Evolutionary conservation across 37 sponge, comb jelly and placozoan genomes (phyloP).

Genomic region (Bolinopsis microptera): DNA sequence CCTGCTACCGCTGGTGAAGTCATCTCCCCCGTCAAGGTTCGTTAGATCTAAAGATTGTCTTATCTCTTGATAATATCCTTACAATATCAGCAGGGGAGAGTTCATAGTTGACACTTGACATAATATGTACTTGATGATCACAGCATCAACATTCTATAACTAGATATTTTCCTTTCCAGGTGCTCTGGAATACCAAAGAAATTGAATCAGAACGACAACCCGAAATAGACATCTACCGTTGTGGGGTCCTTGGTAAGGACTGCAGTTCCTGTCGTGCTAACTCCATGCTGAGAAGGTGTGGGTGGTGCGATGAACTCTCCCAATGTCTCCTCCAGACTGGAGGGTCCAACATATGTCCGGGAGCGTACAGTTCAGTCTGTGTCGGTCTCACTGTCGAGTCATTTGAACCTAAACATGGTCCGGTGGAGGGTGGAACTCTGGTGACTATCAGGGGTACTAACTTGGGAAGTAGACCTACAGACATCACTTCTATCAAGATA

Average conservation of each 20-base stretch:
- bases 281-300: not conserved
- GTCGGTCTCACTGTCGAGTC: constrained; percentile 5
- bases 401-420: constrained; percentile 30
- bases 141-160: too few species aligned
- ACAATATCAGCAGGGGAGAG: not conserved
- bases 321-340: not conserved
- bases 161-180: too few species aligned
- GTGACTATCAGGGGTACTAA: constrained; percentile 39
- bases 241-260: constrained; percentile 3
- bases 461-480: constrained; percentile 29
- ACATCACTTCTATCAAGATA: constrained; percentile 52
- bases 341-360: not conserved
- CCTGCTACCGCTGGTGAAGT: not conserved
- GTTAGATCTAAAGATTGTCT: not conserved
- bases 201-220: not conserved
- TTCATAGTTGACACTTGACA: not conserved
- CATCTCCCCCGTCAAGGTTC: not conserved
- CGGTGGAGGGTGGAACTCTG: constrained; percentile 19
- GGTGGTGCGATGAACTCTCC: not conserved
- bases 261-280: constrained; percentile 49
- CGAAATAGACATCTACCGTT: constrained; percentile 25
- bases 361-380: constrained; percentile 14
- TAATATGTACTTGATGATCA: too few species aligned
- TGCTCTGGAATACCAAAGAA: not conserved
- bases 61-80: not conserved